These are phyloP conservation scores for Halcyon chelicuti DNA, from an alignment of 2,797 vertebrate species.

Conservation along the genomic window DNA sequence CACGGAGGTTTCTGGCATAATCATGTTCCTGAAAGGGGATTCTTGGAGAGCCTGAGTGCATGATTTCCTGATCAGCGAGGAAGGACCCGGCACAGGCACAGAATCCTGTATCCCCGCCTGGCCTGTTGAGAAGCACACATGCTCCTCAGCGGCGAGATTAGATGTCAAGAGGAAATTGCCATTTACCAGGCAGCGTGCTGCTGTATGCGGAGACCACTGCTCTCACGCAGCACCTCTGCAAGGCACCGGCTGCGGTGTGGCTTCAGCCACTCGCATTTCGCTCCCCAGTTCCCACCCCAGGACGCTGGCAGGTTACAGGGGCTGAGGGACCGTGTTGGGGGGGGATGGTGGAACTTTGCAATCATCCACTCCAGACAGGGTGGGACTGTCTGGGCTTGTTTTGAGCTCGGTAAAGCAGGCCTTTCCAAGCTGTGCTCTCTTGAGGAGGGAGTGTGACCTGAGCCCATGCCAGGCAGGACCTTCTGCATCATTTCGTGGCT, in stretches of 20 bases:
- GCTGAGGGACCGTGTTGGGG: not conserved
- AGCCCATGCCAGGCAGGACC: not conserved
- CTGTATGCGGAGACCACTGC: not conserved
- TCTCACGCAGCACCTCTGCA: not conserved
- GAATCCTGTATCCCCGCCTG: not conserved
- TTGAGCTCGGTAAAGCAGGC: not conserved
- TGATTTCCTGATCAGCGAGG: not conserved
- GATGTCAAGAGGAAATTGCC: constrained; percentile 41
- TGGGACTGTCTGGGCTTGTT: not conserved
- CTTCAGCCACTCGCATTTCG: rapidly evolving
- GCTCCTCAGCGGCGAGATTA: constrained; percentile 17
- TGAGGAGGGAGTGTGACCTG: not conserved
- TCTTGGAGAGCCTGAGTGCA: not conserved
- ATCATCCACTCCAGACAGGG: not conserved
- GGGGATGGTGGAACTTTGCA: not conserved
- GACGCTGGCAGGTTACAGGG: not conserved
- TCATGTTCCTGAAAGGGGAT: not conserved
- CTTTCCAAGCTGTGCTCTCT: not conserved
- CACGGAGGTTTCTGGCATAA: not conserved
- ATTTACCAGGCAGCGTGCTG: not conserved
- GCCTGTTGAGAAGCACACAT: not conserved
- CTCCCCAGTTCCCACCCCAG: not conserved
- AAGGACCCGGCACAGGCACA: not conserved
- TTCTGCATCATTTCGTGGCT: not conserved
- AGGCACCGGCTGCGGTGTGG: rapidly evolving